These are phyloP conservation scores for Ophthalmolycus amberensis DNA, from an alignment of 2,113 vertebrate species.

Conservation along the genomic window DNA sequence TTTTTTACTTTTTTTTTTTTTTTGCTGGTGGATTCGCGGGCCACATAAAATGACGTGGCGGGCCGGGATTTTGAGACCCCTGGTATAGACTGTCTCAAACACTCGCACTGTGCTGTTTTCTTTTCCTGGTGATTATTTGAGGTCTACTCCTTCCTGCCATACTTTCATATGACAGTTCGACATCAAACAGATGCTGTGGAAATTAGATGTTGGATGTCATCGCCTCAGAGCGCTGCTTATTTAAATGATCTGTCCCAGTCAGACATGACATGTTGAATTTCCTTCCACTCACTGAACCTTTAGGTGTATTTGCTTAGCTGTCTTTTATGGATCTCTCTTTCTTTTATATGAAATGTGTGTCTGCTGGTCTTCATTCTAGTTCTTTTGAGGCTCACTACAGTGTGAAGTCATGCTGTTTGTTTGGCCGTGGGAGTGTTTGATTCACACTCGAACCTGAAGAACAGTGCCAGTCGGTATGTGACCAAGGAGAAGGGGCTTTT, in stretches of 20 bases:
- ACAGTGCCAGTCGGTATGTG: neutral
- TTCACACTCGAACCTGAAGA: neutral
- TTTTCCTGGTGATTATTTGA: constrained; percentile 44
- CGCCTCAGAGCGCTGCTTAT: constrained; percentile 40
- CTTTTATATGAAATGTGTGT: constrained; percentile 14
- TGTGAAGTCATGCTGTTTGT: constrained; percentile 15
- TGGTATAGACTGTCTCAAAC: constrained; percentile 47
- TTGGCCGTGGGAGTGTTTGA: neutral
- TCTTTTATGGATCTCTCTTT: constrained; percentile 20
- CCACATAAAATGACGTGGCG: no score
- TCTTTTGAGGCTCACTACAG: constrained; percentile 31
- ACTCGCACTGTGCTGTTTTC: constrained; percentile 48
- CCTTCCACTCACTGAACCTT: constrained; percentile 34
- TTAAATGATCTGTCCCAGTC: constrained; percentile 61
- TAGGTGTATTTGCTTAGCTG: constrained; percentile 42
- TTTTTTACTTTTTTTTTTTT: no score
- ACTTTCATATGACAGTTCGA: constrained; percentile 54
- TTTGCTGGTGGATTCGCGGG: no score
- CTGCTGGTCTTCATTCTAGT: constrained; percentile 26
- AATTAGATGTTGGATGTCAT: constrained; percentile 70
- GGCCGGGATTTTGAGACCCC: no score
- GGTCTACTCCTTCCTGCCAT: constrained; percentile 23
- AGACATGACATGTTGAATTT: constrained; percentile 66
- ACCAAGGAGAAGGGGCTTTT: neutral
- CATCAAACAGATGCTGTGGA: constrained; percentile 72